Evolutionary conservation across 30 jellyfish, hydroid and myxozoan species (phyloP).

Genomic region (Clytia hemisphaerica): DNA sequence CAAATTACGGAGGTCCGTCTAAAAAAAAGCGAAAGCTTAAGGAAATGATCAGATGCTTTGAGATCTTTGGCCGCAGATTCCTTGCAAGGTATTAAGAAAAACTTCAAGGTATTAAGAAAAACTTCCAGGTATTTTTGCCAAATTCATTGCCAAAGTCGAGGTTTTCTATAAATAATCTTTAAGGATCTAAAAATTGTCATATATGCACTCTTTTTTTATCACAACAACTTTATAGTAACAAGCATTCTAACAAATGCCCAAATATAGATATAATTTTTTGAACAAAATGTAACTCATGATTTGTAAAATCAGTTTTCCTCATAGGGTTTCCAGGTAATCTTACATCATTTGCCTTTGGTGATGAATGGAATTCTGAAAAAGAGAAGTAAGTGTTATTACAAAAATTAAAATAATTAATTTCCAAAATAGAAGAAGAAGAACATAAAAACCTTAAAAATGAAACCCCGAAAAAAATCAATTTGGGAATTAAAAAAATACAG

Average conservation of each 20-base stretch:
- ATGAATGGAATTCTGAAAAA: background rate
- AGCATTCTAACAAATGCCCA: too few species aligned
- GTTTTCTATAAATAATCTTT: too few species aligned
- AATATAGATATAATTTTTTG: too few species aligned
- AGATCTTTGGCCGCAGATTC: background rate
- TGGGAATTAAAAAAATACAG: background rate
- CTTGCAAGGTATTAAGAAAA: background rate
- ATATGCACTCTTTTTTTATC: too few species aligned
- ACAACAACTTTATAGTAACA: too few species aligned
- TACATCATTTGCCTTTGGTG: background rate
- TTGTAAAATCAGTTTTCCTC: too few species aligned
- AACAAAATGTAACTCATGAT: too few species aligned
- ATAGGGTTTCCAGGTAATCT: too few species aligned
- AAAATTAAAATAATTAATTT: too few species aligned
- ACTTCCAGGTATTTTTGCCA: too few species aligned
- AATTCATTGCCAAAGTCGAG: too few species aligned
- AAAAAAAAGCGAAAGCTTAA: background rate
- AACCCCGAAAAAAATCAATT: background rate
- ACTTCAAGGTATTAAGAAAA: background rate
- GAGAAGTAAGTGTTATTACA: background rate
- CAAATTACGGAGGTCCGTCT: slow-evolving; percentile 11
- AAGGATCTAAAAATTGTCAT: too few species aligned
- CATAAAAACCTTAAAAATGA: background rate
- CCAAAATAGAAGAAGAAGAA: background rate
- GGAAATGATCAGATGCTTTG: background rate